These are phyloP conservation scores for Branchipolynoe longqiensis DNA, from an alignment of 2,888 invertebrate genomes.

Conservation along the genomic window DNA sequence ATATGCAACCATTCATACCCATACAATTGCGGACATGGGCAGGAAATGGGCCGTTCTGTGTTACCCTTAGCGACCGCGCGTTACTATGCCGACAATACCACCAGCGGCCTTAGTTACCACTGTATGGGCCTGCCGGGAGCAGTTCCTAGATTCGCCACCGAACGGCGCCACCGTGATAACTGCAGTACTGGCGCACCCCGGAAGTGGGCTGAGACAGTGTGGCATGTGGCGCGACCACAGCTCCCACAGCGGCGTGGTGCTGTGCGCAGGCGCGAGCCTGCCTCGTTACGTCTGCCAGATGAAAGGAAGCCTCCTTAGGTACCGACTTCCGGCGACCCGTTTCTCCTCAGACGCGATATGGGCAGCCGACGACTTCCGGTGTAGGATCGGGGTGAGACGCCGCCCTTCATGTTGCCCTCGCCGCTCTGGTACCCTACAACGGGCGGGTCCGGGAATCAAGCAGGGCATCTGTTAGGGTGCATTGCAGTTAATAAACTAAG, in stretches of 20 bases:
- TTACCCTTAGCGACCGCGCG: conserved; percentile 4
- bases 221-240: neutral
- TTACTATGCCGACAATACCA: neutral
- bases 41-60: conserved; percentile 28
- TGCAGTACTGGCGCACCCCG: neutral
- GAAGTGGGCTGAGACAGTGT: neutral
- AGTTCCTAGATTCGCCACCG: neutral
- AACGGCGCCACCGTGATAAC: conserved; percentile 11
- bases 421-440: no score
- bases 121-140: neutral
- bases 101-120: neutral
- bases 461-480: no score
- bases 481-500: no score
- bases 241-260: neutral
- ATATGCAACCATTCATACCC: no score
- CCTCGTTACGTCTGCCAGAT: conserved; percentile 19
- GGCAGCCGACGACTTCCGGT: neutral
- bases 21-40: neutral
- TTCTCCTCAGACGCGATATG: neutral
- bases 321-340: neutral
- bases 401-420: no score
- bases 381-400: neutral
- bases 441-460: no score
- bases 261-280: conserved; percentile 1
- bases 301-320: conserved; percentile 18